Evolutionary conservation across 1,140 invertebrate species (phyloP), one percentile per base, ranked within the genome.

Genomic region (Calycopis cecrops): DNA sequence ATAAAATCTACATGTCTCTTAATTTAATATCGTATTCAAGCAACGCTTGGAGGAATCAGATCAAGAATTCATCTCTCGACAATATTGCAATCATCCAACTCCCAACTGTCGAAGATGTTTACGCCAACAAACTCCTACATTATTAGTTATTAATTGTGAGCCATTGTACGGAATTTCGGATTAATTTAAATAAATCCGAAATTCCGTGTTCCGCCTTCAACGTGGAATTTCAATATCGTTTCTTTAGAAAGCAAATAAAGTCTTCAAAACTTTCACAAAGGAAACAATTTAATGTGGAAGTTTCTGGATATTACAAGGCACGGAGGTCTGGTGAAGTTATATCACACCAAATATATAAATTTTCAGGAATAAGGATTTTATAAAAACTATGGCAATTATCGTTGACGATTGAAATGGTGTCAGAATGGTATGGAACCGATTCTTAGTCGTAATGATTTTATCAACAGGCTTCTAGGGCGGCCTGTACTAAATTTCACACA

Each of bases 161-260:
- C 40, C 16, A 44, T 44, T 44, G 40, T 44, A 8, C 40, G 12
- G 14, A 44, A 16, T 18, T 44, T 44, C 16, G 40, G 40, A 44
- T 16, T 44, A 44, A 44, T 44, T 44, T 16, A 40, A 44, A 44
- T n/a, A n/a, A n/a, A n/a, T n/a, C n/a, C n/a, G n/a, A n/a, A n/a
- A n/a, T n/a, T n/a, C n/a, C n/a, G n/a, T n/a, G n/a, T 12, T 44
- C 40, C 40, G 40, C 40, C 1, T 14, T 16, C 14, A 6, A 16
- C 7, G 40, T 16, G 14, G 40, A 44, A 44, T 44, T 44, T 44
- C 9, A 44, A 44, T 44, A 44, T 40, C 40, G 12, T 12, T 44
- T 28, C n/a, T 44, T 44, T 44, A 44, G 40, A 44, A 44, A 44
- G 16, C 40, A 44, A 44, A 44, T 44, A 44, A 44, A 44, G n/a